Percentiles rank a stretch among this genome's conserved stretches.
Conservation (phyloP, 2,888 invertebrate genomes). For the Aleiodes alternator region DNA sequence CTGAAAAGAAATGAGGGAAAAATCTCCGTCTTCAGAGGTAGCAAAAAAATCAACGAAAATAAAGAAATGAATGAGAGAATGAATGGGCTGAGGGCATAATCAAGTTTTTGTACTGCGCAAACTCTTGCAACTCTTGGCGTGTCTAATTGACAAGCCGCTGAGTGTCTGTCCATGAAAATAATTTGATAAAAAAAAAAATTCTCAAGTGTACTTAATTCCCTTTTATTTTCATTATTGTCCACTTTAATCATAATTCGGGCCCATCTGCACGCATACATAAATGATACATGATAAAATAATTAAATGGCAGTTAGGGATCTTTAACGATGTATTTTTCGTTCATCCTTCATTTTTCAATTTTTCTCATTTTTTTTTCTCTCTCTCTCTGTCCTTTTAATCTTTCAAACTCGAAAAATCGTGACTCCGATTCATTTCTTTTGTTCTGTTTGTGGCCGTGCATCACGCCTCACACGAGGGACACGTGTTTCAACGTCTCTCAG, state of each 20-base stretch:
- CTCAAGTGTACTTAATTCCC: not conserved
- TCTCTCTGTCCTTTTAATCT: not conserved
- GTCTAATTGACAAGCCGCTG: constrained; percentile 52
- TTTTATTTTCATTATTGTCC: constrained; percentile 10
- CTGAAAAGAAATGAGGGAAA: not conserved
- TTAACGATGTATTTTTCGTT: constrained; percentile 27
- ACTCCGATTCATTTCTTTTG: constrained; percentile 32
- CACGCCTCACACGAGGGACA: constrained; percentile 36
- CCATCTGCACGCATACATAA: constrained; percentile 7
- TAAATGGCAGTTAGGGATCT: constrained; percentile 18
- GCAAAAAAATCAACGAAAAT: constrained; percentile 38
- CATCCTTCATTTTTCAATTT: not conserved
- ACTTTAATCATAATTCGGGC: not conserved
- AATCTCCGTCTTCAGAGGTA: not conserved
- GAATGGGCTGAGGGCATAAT: constrained; percentile 48
- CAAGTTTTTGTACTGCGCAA: constrained; percentile 51
- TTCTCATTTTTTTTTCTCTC: constrained; percentile 10
- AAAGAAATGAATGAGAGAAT: not conserved
- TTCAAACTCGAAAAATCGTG: constrained; percentile 24
- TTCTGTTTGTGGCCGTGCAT: constrained; percentile 22
- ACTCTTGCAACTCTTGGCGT: constrained; percentile 49
- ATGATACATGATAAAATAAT: constrained; percentile 31
- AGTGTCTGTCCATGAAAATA: not conserved
- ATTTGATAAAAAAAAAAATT: constrained; percentile 13
- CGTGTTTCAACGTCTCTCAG: constrained; percentile 35